Conservation (phyloP, 2,113 vertebrate genomes). For the Protomyctophum bolini region DNA sequence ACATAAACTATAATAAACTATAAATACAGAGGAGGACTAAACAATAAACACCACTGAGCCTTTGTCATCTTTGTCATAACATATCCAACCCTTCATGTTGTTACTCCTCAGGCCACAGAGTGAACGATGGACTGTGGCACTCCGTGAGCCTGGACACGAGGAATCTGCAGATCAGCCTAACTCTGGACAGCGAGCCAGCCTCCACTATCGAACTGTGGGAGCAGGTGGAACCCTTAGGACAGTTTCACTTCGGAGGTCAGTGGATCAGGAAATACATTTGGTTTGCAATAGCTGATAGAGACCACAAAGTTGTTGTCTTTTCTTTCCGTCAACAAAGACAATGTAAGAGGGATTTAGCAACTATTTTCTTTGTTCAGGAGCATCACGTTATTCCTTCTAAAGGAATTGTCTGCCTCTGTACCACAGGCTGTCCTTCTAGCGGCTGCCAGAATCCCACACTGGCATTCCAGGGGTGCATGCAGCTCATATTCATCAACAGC, state of each 20-base stretch:
- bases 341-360: no score
- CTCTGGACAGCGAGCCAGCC: slow-evolving; percentile 83
- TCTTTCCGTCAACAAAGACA: no score
- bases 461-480: slow-evolving; percentile 96
- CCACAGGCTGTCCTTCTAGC: slow-evolving; percentile 86
- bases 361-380: no score
- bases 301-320: no score
- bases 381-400: no score
- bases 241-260: slow-evolving; percentile 92
- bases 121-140: slow-evolving; percentile 95
- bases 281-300: no score
- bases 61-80: no score
- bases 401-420: not conserved
- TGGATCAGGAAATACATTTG: not conserved
- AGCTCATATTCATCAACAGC: slow-evolving; percentile 93
- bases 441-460: slow-evolving; percentile 85
- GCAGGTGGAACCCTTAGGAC: slow-evolving; percentile 83
- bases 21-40: no score
- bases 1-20: no score
- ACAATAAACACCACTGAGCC: no score
- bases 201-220: slow-evolving; percentile 81
- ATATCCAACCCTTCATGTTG: no score
- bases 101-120: slow-evolving; percentile 78
- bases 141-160: slow-evolving; percentile 85
- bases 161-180: slow-evolving; percentile 84